Base-by-base conservation (phyloP, 1,140 invertebrate genomes). In the Aphaenogaster floridana region DNA sequence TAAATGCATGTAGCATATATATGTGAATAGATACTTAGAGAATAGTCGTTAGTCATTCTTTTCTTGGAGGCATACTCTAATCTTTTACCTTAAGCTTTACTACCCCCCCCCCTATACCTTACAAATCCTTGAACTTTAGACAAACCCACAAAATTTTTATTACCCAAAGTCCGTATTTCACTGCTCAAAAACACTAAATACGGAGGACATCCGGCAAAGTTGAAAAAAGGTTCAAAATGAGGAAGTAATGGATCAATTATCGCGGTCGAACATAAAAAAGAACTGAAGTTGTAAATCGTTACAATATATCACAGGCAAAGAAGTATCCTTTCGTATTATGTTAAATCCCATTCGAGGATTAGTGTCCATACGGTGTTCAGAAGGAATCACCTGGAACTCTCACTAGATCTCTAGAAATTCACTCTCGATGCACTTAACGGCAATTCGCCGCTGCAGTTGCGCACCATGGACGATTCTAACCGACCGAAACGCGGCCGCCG, bases 381-480 rank as follows among this genome's bases (percentile, higher is more conserved):
- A 61, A 17, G 28, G 68, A 64, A 57, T 36, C 48, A 52, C 17
- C 34, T 42, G 48, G n/a, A 79, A 87, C 79, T 87, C 80, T 87
- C 80, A 84, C 80, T 74, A 54, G 34, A 61, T 78, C 17, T 52
- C 54, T 48, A 17, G 50, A 72, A 69, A 78, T 78, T 88, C 87
- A 88, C 87, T 88, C 39, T 88, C 83, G 63, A 85, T 83, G 76
- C 88, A 90, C 89, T 66, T 89, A 71, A 84, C 69, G 54, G 54
- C 54, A 48, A 36, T 63, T 28, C 21, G 42, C 34, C 36, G 57
- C 39, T 50, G 36, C 79, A 57, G 48, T 21, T 63, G 71, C 54
- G 39, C n/a, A 15, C 57, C 54, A 42, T 63, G 42, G n/a, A 76
- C 72, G 74, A 78, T 78, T 45, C 28, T 39, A 45, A 28, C 71